Conservation (phyloP, 2,797 vertebrate species). For the Cyprinella venusta region DNA sequence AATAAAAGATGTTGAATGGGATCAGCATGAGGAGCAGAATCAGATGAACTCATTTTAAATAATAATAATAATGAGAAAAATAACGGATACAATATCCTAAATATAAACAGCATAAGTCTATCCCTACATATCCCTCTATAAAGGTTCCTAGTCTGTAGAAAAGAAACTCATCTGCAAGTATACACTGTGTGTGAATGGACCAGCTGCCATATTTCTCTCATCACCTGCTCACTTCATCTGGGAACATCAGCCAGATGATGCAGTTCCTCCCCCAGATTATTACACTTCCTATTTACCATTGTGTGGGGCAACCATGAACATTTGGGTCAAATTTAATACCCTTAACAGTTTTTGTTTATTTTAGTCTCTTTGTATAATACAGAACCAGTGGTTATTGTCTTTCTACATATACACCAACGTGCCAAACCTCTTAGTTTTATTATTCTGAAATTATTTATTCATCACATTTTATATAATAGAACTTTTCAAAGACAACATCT, state of each 20-base stretch:
- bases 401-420: too few relatives aligned
- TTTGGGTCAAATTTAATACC: conserved; percentile 21
- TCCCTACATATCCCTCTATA: not conserved
- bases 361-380: too few relatives aligned
- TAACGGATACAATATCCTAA: not conserved
- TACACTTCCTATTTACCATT: not conserved
- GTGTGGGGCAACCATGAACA: conserved; percentile 22
- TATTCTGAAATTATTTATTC: too few relatives aligned
- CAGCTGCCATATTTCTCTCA: conserved; percentile 1
- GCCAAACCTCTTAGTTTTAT: too few relatives aligned
- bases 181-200: not conserved
- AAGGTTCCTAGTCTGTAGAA: not conserved
- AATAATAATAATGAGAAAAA: too few relatives aligned
- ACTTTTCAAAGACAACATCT: too few relatives aligned
- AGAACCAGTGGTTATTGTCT: too few relatives aligned
- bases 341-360: not conserved
- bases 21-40: too few relatives aligned
- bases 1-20: too few relatives aligned
- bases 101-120: not conserved
- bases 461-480: too few relatives aligned
- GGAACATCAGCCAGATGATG: not conserved
- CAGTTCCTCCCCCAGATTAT: conserved; percentile 7
- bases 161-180: not conserved
- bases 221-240: conserved; percentile 1
- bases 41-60: too few relatives aligned